phyloP scores from a whole-genome alignment of 2,113 vertebrate species.

The Siniperca chuatsi region DNA sequence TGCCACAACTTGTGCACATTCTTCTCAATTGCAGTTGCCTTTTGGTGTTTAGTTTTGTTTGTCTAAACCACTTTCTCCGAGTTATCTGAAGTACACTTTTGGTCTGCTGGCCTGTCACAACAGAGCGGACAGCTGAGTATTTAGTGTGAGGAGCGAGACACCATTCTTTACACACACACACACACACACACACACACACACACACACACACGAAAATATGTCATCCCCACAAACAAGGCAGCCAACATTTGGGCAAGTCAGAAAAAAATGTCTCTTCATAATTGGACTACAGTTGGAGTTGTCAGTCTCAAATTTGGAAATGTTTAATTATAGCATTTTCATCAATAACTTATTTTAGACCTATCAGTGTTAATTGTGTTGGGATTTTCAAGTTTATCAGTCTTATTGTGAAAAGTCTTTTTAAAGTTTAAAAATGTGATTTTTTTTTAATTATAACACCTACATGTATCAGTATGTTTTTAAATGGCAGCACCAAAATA shows the following conservation, averaged over 20 bases:
- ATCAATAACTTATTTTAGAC: not conserved
- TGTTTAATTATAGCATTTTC: not conserved
- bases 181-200: conserved; percentile 8
- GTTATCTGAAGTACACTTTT: conserved; percentile 45
- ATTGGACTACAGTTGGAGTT: not conserved
- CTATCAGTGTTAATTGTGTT: not conserved
- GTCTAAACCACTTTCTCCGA: conserved; percentile 49
- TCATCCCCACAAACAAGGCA: not conserved
- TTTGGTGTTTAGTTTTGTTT: conserved; percentile 50
- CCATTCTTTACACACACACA: not conserved
- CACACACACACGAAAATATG: not conserved
- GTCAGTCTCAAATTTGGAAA: not conserved
- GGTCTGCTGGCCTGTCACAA: conserved; percentile 54
- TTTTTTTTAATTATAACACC: not conserved
- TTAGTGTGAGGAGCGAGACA: conserved; percentile 11
- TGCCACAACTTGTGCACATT: not conserved
- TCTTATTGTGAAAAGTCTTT: not conserved
- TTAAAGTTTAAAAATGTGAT: not conserved
- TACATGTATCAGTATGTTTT: not conserved
- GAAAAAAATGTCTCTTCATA: not conserved
- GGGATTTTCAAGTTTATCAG: not conserved
- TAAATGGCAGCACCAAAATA: not conserved
- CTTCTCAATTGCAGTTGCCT: conserved; percentile 27
- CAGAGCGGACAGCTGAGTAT: conserved; percentile 69
- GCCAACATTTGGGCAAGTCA: conserved; percentile 1